phyloP scores from a whole-genome alignment of 1,140 invertebrate species.

The Schlechtendalia chinensis region DNA sequence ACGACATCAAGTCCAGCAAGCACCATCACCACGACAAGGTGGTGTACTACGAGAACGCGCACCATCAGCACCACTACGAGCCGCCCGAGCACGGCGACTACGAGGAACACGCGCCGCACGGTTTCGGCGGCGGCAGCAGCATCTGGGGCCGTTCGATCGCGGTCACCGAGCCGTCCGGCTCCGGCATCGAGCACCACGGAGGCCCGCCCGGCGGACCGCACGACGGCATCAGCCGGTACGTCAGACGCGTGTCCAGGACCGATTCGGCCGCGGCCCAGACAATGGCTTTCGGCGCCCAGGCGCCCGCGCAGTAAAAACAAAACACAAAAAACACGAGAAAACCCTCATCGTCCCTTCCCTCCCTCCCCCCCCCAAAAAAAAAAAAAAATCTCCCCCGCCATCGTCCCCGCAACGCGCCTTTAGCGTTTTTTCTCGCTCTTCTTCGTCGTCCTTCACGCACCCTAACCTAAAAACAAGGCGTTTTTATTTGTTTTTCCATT shows the following conservation, averaged over 20 bases:
- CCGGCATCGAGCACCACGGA: not conserved
- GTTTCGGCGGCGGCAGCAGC: slow-evolving; percentile 52
- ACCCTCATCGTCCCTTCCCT: no score
- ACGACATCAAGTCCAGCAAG: slow-evolving; percentile 51
- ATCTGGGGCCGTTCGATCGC: slow-evolving; percentile 54
- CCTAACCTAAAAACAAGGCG: no score
- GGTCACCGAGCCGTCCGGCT: slow-evolving; percentile 49
- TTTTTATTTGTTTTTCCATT: no score
- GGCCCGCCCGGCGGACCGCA: not conserved
- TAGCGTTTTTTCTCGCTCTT: no score
- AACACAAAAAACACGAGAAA: no score
- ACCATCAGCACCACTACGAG: slow-evolving; percentile 54
- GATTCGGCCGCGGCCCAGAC: not conserved
- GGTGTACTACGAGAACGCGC: slow-evolving; percentile 55
- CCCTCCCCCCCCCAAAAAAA: not conserved
- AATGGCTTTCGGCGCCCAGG: slow-evolving; percentile 6
- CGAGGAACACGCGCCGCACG: slow-evolving; percentile 52
- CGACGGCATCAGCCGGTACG: slow-evolving; percentile 7
- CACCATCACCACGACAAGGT: slow-evolving; percentile 52
- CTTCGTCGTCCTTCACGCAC: no score
- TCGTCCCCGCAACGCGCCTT: no score
- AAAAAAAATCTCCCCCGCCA: no score
- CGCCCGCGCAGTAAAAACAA: not conserved
- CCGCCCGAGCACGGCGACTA: slow-evolving; percentile 53
- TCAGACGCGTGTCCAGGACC: slow-evolving; percentile 23